These are phyloP conservation scores for Buteo buteo DNA, from an alignment of 2,113 vertebrate species.

Conservation along the genomic window DNA sequence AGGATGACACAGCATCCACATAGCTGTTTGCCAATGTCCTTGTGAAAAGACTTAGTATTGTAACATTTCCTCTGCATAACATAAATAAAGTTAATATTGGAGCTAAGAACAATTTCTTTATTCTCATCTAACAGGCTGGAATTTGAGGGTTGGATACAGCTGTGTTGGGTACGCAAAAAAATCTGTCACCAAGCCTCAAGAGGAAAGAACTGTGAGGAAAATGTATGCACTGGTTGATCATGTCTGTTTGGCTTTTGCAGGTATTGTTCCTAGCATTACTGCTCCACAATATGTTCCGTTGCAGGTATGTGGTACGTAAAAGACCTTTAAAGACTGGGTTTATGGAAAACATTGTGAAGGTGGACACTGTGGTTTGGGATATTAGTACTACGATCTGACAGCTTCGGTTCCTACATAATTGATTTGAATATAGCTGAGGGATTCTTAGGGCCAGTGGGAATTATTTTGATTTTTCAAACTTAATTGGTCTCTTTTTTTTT, in stretches of 20 bases:
- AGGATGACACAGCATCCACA: background rate
- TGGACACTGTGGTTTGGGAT: background rate
- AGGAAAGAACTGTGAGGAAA: slow-evolving; percentile 84
- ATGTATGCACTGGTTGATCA: slow-evolving; percentile 82
- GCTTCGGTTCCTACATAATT: background rate
- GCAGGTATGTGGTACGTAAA: background rate
- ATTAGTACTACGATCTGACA: background rate
- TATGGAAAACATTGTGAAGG: background rate
- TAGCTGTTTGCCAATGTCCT: background rate
- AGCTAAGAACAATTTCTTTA: background rate
- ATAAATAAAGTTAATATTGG: background rate
- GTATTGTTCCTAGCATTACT: slow-evolving; percentile 30
- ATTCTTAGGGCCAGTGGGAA: background rate
- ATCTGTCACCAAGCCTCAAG: slow-evolving; percentile 80
- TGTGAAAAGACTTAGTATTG: background rate
- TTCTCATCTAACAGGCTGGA: slow-evolving; percentile 69
- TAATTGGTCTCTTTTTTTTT: background rate
- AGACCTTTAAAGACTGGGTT: background rate
- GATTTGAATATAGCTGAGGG: background rate
- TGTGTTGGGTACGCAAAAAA: slow-evolving; percentile 82
- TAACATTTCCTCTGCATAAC: background rate
- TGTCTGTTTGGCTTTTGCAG: slow-evolving; percentile 85
- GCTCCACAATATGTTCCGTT: background rate
- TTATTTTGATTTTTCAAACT: background rate
- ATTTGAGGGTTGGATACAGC: slow-evolving; percentile 84